Evolutionary conservation across 2,888 invertebrate genomes (phyloP).

Genomic region (Drosophila meridionalis): DNA sequence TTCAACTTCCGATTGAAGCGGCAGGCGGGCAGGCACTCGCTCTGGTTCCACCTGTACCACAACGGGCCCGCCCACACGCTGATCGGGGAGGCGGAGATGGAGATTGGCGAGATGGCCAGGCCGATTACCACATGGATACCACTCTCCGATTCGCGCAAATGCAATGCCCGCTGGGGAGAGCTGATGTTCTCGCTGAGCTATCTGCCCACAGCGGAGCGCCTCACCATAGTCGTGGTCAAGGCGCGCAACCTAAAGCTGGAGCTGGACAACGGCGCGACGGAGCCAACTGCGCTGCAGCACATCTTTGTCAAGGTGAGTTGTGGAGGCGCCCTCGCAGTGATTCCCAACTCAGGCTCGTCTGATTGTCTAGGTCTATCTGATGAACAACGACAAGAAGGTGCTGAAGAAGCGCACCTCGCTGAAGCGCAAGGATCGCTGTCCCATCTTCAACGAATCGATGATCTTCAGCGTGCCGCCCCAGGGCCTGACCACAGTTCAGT

Average conservation of each 20-base stretch:
- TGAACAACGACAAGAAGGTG: slow-evolving; percentile 92
- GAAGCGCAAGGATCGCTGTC: slow-evolving; percentile 90
- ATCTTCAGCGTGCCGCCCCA: slow-evolving; percentile 92
- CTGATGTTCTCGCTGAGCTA: slow-evolving; percentile 93
- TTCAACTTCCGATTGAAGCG: slow-evolving; percentile 89
- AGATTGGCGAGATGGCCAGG: slow-evolving; percentile 88
- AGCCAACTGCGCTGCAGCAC: slow-evolving; percentile 86
- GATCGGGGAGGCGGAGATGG: slow-evolving; percentile 89
- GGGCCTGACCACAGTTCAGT: slow-evolving; percentile 89
- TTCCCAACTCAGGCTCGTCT: not conserved
- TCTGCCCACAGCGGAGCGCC: slow-evolving; percentile 92
- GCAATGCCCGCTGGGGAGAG: slow-evolving; percentile 90
- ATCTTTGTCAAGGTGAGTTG: slow-evolving; percentile 90
- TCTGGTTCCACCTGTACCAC: slow-evolving; percentile 90
- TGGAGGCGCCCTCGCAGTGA: not conserved
- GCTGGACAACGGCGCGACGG: slow-evolving; percentile 24
- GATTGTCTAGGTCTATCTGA: slow-evolving; percentile 88
- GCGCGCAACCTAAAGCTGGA: slow-evolving; percentile 89
- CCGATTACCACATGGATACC: slow-evolving; percentile 93
- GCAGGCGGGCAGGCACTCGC: slow-evolving; percentile 87
- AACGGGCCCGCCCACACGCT: slow-evolving; percentile 88
- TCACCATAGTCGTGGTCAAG: slow-evolving; percentile 89
- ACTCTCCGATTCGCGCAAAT: slow-evolving; percentile 89
- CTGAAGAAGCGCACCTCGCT: slow-evolving; percentile 92
- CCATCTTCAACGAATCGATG: slow-evolving; percentile 94